Conservation (phyloP, 1,140 invertebrate genomes). For the Chrysopa pallens region DNA sequence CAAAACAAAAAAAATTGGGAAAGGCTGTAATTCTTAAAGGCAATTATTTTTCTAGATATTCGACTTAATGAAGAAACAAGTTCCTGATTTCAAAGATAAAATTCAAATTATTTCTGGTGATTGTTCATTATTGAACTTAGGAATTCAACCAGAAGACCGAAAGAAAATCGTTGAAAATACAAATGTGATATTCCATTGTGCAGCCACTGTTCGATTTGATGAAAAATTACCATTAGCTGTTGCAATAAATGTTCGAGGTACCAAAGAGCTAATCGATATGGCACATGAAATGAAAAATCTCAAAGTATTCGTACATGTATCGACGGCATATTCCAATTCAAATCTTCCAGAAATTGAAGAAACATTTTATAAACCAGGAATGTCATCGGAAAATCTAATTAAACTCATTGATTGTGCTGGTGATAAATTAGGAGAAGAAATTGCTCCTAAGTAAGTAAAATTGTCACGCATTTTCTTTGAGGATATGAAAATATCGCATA, state of each 20-base stretch:
- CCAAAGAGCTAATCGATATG: constrained; percentile 34
- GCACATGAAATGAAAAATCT: constrained; percentile 43
- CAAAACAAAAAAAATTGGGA: no score
- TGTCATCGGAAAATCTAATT: constrained; percentile 7
- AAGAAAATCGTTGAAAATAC: constrained; percentile 35
- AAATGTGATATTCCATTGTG: constrained; percentile 68
- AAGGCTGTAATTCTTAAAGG: no score
- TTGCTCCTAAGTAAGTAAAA: background rate
- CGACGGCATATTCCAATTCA: constrained; percentile 48
- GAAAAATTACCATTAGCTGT: constrained; percentile 49
- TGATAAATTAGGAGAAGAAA: background rate
- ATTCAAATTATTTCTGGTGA: constrained; percentile 24
- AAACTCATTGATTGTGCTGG: background rate
- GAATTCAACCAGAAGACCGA: constrained; percentile 35
- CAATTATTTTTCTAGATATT: background rate
- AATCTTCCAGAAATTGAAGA: constrained; percentile 31
- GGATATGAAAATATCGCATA: background rate
- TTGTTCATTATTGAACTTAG: constrained; percentile 28
- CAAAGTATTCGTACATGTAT: constrained; percentile 41
- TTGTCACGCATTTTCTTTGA: background rate
- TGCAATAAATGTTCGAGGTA: constrained; percentile 39
- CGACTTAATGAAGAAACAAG: constrained; percentile 8
- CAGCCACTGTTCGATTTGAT: constrained; percentile 79
- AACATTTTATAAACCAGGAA: constrained; percentile 28
- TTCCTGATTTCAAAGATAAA: constrained; percentile 20